Base-by-base conservation (phyloP, 1,140 invertebrate genomes). In the Bicyclus anynana region DNA sequence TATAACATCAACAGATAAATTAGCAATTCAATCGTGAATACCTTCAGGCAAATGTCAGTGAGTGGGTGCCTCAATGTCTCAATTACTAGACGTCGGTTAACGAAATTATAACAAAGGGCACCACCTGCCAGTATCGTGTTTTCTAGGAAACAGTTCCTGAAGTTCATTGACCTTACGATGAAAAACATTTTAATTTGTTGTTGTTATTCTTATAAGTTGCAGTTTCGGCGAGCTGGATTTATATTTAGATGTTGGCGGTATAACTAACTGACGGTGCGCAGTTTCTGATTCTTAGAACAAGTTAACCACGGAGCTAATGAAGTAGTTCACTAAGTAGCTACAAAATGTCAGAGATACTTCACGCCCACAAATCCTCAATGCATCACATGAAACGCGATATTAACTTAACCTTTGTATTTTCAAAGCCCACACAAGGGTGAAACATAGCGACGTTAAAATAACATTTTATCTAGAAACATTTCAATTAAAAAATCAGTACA, bases 1-100 rank as follows among this genome's bases (percentile, higher is more conserved):
- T 65, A 23, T 53, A 55, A 67, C 42, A 63, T 62, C 55, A 61
- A 61, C 62, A 65, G 53, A 69, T 66, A 64, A 23, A 67, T 67
- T 65, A 64, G 48, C 59, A 59, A 67, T 63, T 65, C 62, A 65
- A 35, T 59, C 40, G 59, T 46, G 20, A 50, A 62, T 63, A 53
- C 48, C 50, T 49, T 21, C 49, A 55, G 27, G 29, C 18, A 44
- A 44, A 44, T 44, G 40, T 44, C 40, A 42, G 52, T 23, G 51
- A 38, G 51, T 53, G 14, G 51, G 51, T n/a, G 16, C 40, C 18
- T 14, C 12, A 44, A 4, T 44, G 20, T 44, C 40, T 20, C 16
- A 7, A 44, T 20, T 20, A 20, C 16, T 20, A n/a, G 1, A 0
- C 17, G 17, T 44, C 40, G 1, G 40, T 44, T 44, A 20, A 10